Evolutionary conservation across 2,113 vertebrate genomes (phyloP).

Genomic region (Leucosticte australis): DNA sequence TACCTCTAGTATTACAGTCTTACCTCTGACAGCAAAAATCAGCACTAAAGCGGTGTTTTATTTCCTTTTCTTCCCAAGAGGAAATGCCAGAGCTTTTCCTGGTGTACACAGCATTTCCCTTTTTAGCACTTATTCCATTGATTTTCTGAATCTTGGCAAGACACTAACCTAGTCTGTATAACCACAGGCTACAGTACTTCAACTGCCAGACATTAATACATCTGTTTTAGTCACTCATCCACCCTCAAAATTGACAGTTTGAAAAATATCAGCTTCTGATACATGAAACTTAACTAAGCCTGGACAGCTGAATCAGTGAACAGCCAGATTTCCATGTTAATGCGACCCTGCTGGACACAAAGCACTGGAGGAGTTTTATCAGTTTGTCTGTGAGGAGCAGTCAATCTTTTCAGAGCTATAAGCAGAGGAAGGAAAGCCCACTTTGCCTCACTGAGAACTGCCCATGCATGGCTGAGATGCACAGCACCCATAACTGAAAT

Average conservation of each 20-base stretch:
- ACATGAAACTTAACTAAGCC: slow-evolving; percentile 27
- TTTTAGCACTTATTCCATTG: not conserved
- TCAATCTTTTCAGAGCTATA: not conserved
- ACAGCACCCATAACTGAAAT: not conserved
- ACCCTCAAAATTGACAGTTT: slow-evolving; percentile 20
- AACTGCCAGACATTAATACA: slow-evolving; percentile 21
- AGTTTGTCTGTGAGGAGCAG: not conserved
- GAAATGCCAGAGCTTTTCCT: not conserved
- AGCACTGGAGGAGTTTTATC: slow-evolving; percentile 3
- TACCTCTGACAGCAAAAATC: not conserved
- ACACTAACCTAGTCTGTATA: not conserved
- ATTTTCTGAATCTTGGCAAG: slow-evolving; percentile 32
- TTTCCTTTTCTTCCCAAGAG: not conserved
- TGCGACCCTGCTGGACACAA: not conserved
- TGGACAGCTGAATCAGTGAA: slow-evolving; percentile 17
- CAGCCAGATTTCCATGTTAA: slow-evolving; percentile 16
- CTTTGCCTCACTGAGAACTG: not conserved
- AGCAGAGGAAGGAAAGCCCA: not conserved
- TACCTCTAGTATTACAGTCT: not conserved
- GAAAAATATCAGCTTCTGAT: slow-evolving; percentile 37
- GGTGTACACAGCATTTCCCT: not conserved
- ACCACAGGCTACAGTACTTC: slow-evolving; percentile 29
- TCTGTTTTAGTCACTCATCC: slow-evolving; percentile 52
- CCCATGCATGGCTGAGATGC: not conserved
- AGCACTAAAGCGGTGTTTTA: not conserved